These are phyloP conservation scores for Isotomurus palustris DNA, from an alignment of 2,888 invertebrate species.

Conservation along the genomic window DNA sequence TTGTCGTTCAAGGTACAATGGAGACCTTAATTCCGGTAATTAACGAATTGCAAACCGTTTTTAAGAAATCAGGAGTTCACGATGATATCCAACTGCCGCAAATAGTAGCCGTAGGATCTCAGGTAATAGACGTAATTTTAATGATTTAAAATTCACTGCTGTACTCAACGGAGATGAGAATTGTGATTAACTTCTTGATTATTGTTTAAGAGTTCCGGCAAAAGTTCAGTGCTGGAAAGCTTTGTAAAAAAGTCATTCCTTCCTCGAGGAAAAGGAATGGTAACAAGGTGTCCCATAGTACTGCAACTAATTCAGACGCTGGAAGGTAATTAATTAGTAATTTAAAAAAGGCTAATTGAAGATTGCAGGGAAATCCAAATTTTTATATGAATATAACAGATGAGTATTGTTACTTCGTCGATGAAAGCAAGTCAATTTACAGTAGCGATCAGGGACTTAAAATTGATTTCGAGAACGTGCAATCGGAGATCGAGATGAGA, in stretches of 20 bases:
- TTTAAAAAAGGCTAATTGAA: too few relatives aligned
- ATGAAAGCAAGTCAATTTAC: constrained; percentile 59
- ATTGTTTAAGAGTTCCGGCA: constrained; percentile 31
- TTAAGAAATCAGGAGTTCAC: neutral
- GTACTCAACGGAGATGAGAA: too few relatives aligned
- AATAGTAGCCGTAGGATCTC: constrained; percentile 31
- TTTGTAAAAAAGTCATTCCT: constrained; percentile 22
- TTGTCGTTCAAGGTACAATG: too few relatives aligned
- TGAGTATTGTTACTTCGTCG: neutral
- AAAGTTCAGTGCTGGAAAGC: constrained; percentile 31
- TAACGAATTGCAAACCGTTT: constrained; percentile 18
- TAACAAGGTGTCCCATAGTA: constrained; percentile 27
- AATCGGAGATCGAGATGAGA: constrained; percentile 85
- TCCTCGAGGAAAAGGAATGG: constrained; percentile 25
- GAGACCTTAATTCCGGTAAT: constrained; percentile 15
- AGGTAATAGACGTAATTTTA: constrained; percentile 15
- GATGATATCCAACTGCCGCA: constrained; percentile 17
- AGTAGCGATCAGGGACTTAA: too few relatives aligned
- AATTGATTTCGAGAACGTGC: constrained; percentile 88
- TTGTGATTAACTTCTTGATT: neutral
- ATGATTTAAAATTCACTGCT: neutral
- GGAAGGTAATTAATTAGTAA: neutral
- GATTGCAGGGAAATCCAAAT: too few relatives aligned
- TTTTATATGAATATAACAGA: too few relatives aligned
- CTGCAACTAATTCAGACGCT: constrained; percentile 14